Evolutionary conservation across 2,113 vertebrate species (phyloP), one percentile per base, ranked within the genome.

Genomic region (Notothenia coriiceps): DNA sequence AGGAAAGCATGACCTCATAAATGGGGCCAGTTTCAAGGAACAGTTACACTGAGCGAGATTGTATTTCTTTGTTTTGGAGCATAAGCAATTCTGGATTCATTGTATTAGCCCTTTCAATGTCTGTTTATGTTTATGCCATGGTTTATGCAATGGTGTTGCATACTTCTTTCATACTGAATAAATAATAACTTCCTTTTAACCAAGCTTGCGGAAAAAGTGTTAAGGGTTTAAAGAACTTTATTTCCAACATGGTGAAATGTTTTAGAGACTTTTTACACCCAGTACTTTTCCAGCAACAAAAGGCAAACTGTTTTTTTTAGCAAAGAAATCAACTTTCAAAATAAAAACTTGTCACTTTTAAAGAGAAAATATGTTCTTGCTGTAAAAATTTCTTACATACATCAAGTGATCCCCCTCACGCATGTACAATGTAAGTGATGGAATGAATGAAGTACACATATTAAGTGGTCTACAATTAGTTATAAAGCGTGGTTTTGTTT

Each of bases 1-100:
- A 82, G 87, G 80, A 89, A 85, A 73, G n/a, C 14, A 25, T 69
- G 61, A 82, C 49, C 33, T 78, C 60, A 62, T 55, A n/a, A 63
- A 18, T 5, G 40, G 40, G 70, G 50, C 12, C 17, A 6, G 1
- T 57, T 68, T 67, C 44, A 59, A 56, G 17, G 20, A 68, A 51
- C 6, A 35, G 20, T 5, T 14, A 56, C 29, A 29, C 29, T 29
- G 29, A 29, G 29, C 29, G 3, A 29, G 29, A 4, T 29, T 29
- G 4, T 29, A 29, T 29, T 29, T 29, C 29, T 29, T 29, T 29
- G 29, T 29, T 29, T 29, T 29, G 29, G 29, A 29, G 29, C 29
- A 29, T 29, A 29, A 29, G 29, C 29, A 29, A 29, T 29, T 29
- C 29, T 29, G 29, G 3, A 29, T 29, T 29, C 3, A 29, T 29